Evolutionary conservation across 2,888 invertebrate species (phyloP), one percentile per base, ranked within the genome.

Genomic region (Agriopis marginaria): DNA sequence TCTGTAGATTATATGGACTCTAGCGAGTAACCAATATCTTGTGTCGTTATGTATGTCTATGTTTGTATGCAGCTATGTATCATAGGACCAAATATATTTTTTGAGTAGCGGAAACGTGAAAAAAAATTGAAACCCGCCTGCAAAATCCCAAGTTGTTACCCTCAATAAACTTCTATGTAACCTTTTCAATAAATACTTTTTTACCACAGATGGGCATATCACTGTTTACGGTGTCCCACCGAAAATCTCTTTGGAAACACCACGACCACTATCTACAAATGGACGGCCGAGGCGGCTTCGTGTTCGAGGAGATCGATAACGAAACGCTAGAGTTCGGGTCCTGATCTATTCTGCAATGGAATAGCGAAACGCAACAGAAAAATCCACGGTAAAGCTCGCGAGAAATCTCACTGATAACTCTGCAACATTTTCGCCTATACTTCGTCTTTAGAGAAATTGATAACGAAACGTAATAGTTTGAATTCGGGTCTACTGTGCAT

Each of bases 191-290:
- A 10, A 0, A 0, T 51, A 40, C n/a, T 42, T 45, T 39, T 17
- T 64, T 61, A 59, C 47, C 47, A 59, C 88, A 95, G 92, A 96
- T 95, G 79, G 96, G 96, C 67, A 99, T 99, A 85, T 98, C 99
- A 0, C 94, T 99, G 45, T 98, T 99, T 90, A 99, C 99, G 0
- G 99, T 99, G 42, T 99, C 99, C 0, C 99, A 99, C 89, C 96
- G 99, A 77, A 98, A 98, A 87, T 99, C 99, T 0, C 94, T 99
- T n/a, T 99, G 99, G 99, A 97, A 97, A 86, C 98, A 99, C 89
- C 99, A 99, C 91, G 99, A 99, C 95, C 99, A 97, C 91, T 99
- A 97, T 85, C 95, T 99, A 67, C 97, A 98, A 87, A 98, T 99
- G 96, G 99, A 99, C 94, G 99, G 99, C 0, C 95, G 98, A 79